These are phyloP conservation scores for Leucoptera coffeella DNA, from an alignment of 2,888 invertebrate genomes.

Conservation along the genomic window DNA sequence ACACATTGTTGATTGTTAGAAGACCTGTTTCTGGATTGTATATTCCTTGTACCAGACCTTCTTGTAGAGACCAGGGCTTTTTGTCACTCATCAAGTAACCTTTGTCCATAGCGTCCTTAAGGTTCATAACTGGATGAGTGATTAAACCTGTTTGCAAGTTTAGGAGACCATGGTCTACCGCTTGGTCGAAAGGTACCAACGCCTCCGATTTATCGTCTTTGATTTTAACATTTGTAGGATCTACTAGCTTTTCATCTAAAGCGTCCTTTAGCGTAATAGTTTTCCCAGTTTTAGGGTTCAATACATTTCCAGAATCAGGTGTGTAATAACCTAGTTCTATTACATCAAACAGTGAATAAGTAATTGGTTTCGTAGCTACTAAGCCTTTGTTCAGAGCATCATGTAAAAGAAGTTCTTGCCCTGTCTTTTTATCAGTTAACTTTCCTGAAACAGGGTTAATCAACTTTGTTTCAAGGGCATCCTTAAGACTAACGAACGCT, in stretches of 20 bases:
- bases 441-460: constrained; percentile 65
- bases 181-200: constrained; percentile 62
- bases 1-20: constrained; percentile 62
- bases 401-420: constrained; percentile 62
- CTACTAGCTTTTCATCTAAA: constrained; percentile 63
- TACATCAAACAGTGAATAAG: constrained; percentile 66
- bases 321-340: constrained; percentile 73
- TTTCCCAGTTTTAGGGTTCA: constrained; percentile 71
- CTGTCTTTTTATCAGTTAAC: constrained; percentile 66
- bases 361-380: constrained; percentile 64
- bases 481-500: constrained; percentile 64
- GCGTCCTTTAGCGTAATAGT: constrained; percentile 71
- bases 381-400: constrained; percentile 64
- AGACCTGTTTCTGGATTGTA: constrained; percentile 72
- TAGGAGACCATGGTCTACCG: constrained; percentile 62
- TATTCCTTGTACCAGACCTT: constrained; percentile 73
- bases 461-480: constrained; percentile 65
- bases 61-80: constrained; percentile 76
- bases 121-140: constrained; percentile 61
- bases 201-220: constrained; percentile 65
- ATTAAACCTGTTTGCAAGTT: constrained; percentile 66
- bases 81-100: constrained; percentile 74
- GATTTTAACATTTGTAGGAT: constrained; percentile 64
- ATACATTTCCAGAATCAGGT: constrained; percentile 64
- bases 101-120: constrained; percentile 75